Base-by-base conservation (phyloP, 2,888 invertebrate genomes). In the Rhodophaea formosa region DNA sequence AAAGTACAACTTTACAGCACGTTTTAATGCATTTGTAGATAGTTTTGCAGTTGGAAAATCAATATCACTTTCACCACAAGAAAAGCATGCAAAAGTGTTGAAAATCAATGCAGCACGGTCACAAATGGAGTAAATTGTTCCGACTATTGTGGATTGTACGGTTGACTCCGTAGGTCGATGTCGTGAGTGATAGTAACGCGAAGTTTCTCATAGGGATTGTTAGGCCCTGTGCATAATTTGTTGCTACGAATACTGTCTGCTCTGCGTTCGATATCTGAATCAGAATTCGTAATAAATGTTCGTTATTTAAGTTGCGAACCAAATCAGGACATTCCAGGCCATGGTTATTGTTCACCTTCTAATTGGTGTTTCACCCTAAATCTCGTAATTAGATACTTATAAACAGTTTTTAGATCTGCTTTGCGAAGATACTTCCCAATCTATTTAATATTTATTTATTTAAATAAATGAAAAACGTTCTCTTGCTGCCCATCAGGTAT, bases 131-230 rank as follows among this genome's bases (percentile, higher is more conserved):
- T 42, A 53, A 53, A 53, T 10, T 32, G 30, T 14, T 14, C 30
- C 10, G 30, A 23, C 44, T 23, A 45, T 54, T 54, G 44, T 29
- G 23, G 53, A 45, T 54, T 15, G 15, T 29, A 53, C 53, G 16
- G 53, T 54, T 44, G 30, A 44, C 53, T 53, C 30, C 43, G 44
- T 45, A 54, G 44, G 53, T 54, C 53, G 15, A 44, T 30, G 53
- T 54, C 53, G 53, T 54, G 53, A 53, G 42, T 30, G 53, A 53
- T 43, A 43, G 23, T 45, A 44, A 54, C 53, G 44, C 32, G 16
- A 14, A 15, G 44, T 30, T 29, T 53, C 42, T 29, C 53, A 42
- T 14, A 29, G n/a, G 23, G 23, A 42, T 43, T 43, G 42, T 43
- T 32, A 52, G 51, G 32, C 10, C 49, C n/a, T 17, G 51, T 8